phyloP scores from a whole-genome alignment of 1,140 invertebrate species.

The Lasioglossum baleicum region DNA sequence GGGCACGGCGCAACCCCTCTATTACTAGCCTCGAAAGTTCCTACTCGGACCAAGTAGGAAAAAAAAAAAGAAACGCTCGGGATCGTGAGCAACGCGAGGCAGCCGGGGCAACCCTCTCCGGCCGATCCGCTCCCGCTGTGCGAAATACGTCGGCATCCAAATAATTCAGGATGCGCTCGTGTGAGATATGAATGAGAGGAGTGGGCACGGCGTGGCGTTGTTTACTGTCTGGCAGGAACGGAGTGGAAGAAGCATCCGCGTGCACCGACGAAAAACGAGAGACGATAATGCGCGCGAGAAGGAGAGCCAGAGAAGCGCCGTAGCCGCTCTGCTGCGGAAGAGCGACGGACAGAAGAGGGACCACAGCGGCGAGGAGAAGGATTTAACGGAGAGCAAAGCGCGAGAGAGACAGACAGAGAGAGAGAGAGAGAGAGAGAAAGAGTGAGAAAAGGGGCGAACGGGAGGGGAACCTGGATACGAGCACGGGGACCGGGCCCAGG shows the following conservation, averaged over 20 bases:
- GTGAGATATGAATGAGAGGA: conserved; percentile 71
- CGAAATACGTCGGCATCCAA: conserved; percentile 56
- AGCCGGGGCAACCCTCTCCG: conserved; percentile 6
- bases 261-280: conserved; percentile 59
- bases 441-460: conserved; percentile 15
- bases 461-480: conserved; percentile 51
- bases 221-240: conserved; percentile 69
- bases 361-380: neutral
- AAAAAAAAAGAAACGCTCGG: conserved; percentile 1
- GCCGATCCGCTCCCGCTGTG: conserved; percentile 14
- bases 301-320: neutral
- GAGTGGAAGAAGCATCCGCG: conserved; percentile 62
- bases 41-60: neutral
- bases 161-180: conserved; percentile 63
- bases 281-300: conserved; percentile 12
- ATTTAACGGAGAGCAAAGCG: conserved; percentile 21
- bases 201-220: conserved; percentile 65
- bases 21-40: neutral
- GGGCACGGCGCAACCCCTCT: neutral
- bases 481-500: conserved; percentile 66
- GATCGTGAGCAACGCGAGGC: conserved; percentile 28
- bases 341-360: too few relatives aligned
- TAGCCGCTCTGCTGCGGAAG: neutral
- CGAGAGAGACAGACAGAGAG: neutral
- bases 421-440: neutral